These are phyloP conservation scores for Darevskia nairensis DNA, from an alignment of 2,797 vertebrate species.

Conservation along the genomic window DNA sequence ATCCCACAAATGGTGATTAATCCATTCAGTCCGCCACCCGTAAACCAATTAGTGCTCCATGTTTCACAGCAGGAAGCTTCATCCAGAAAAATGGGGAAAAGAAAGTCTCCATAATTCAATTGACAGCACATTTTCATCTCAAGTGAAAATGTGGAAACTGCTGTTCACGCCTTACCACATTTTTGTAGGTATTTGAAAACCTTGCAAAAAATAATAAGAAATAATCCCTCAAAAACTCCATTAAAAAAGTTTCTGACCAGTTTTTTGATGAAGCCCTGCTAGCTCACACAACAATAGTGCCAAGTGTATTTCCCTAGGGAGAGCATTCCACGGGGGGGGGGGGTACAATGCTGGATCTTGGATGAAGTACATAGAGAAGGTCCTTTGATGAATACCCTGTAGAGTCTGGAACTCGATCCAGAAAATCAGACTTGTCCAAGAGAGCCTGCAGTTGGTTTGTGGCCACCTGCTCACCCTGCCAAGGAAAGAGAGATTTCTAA, in stretches of 20 bases:
- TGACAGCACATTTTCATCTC: slow-evolving; percentile 22
- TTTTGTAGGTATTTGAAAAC: neutral
- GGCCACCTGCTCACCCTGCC: too few species aligned
- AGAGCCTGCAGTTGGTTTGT: too few species aligned
- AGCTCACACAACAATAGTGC: neutral
- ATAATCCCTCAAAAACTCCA: too few species aligned
- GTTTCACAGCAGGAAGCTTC: slow-evolving; percentile 9
- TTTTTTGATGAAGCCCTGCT: rapidly evolving
- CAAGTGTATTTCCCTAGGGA: too few species aligned
- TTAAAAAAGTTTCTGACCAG: neutral
- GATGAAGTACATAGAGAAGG: too few species aligned
- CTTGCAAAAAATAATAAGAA: too few species aligned
- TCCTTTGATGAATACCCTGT: too few species aligned
- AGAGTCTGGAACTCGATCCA: too few species aligned
- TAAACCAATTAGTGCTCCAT: slow-evolving; percentile 5
- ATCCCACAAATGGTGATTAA: slow-evolving; percentile 38
- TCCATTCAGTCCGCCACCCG: slow-evolving; percentile 8
- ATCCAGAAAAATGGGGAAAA: slow-evolving; percentile 19
- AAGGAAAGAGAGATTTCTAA: too few species aligned
- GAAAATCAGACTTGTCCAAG: too few species aligned
- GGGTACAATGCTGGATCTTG: too few species aligned
- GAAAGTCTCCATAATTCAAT: neutral
- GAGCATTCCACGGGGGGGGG: too few species aligned
- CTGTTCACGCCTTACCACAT: neutral
- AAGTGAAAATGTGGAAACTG: slow-evolving; percentile 18